Base-by-base conservation (phyloP, 1,140 invertebrate species). In the Orchestia grillus region DNA sequence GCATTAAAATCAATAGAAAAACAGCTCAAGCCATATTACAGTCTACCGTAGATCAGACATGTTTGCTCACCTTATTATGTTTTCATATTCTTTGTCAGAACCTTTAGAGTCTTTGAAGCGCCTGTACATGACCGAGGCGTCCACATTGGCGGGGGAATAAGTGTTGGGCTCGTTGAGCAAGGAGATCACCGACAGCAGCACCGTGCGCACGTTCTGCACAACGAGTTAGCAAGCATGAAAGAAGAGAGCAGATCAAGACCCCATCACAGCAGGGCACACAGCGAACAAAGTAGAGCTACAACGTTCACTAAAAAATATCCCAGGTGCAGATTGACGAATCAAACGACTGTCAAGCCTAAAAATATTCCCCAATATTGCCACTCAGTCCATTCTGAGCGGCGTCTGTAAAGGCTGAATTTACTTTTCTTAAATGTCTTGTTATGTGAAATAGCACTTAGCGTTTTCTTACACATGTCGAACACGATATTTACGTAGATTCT, bases 101-200 rank as follows among this genome's bases (percentile, higher is more conserved):
- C 99, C 99, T 98, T 99, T 99, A 96, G 99, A 99, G 97, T 99
- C 99, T 97, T 99, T 99, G 99, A 99, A 99, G 97, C 99, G 98
- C 97, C 99, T 98, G 97, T 99, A 99, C 99, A 99, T 99, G 45
- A 99, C 99, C 94, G 99, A 99, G 43, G 99, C 99, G 98, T 99
- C 99, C 41, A 99, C 99, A 97, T 99, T 99, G 96, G 99, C 99
- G 77, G 99, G 99, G 97, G 99, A 99, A 97, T 98, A 99, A 97
- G 99, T 99, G 98, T 99, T 99, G 92, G 99, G 99, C 97, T 99
- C 99, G 98, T 99, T 99, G 96, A 99, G 98, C 91, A 99, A 98
- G 42, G 99, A 99, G 97, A 99, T 99, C 95, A 99, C 99, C 97
- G 99, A 99, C 53, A 99, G 98, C 96, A 99, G 98, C 97, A 99